These are phyloP conservation scores for Lepidothrix coronata DNA, from an alignment of 2,113 vertebrate genomes.

Conservation along the genomic window DNA sequence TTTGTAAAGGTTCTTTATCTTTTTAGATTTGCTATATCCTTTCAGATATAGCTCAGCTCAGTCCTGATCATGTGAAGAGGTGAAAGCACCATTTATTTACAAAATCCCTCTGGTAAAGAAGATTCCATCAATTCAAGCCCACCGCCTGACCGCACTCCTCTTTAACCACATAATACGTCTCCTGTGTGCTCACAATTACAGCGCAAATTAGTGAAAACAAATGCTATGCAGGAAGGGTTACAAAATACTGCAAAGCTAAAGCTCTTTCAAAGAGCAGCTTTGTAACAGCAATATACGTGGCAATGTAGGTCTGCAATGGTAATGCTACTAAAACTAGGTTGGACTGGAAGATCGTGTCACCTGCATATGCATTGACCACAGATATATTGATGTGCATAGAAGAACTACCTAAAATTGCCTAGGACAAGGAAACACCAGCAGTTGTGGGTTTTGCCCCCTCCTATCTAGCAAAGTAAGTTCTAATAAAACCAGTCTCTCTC, in stretches of 20 bases:
- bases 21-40: background rate
- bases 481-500: background rate
- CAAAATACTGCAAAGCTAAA: background rate
- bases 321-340: background rate
- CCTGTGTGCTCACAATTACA: fast-evolving
- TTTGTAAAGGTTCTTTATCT: background rate
- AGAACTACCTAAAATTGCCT: background rate
- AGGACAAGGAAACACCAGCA: background rate
- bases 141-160: background rate
- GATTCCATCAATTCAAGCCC: background rate
- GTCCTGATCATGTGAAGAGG: background rate
- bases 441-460: fast-evolving
- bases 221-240: background rate
- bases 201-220: background rate
- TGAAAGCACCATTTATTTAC: background rate
- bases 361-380: background rate
- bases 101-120: background rate
- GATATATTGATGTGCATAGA: fast-evolving
- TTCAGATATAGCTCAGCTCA: background rate
- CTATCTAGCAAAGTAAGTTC: background rate
- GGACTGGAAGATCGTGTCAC: background rate
- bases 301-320: background rate
- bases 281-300: background rate
- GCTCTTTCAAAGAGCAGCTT: background rate
- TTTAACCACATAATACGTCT: background rate